A percentile compares a stretch with the other conserved stretches of the same genome.
Evolutionary conservation across 2,888 invertebrate genomes (phyloP).

Genomic region (Amphiduros pacificus): DNA sequence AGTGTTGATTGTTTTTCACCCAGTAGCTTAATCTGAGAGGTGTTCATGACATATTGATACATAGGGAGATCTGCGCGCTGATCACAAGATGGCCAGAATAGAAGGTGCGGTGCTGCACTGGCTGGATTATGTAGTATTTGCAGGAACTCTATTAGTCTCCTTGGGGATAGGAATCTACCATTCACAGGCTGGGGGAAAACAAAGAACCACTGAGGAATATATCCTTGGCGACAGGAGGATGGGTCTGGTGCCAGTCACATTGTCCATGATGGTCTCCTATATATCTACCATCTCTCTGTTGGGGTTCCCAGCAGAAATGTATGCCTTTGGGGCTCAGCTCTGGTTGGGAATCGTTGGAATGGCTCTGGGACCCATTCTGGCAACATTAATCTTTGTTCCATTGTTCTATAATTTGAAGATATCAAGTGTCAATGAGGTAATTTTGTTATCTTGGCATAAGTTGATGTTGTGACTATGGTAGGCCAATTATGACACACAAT

Average conservation of each 20-base stretch:
- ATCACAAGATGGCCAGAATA: no score
- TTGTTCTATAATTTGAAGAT: neutral
- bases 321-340: neutral
- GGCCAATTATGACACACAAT: no score
- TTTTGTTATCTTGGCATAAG: no score
- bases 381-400: neutral
- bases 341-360: neutral
- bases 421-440: constrained; percentile 1
- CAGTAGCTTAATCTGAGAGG: no score
- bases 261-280: neutral
- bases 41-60: no score
- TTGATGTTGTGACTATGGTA: no score
- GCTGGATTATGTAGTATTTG: neutral
- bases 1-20: no score
- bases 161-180: neutral
- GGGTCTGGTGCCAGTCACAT: neutral
- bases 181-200: neutral
- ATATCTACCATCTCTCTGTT: neutral
- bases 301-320: neutral
- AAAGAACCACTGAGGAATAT: neutral
- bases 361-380: neutral
- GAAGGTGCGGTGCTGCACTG: neutral
- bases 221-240: neutral
- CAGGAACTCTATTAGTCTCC: neutral
- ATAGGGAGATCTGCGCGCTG: no score